Conservation (phyloP, 2,797 vertebrate species). For the Astyanax mexicanus region DNA sequence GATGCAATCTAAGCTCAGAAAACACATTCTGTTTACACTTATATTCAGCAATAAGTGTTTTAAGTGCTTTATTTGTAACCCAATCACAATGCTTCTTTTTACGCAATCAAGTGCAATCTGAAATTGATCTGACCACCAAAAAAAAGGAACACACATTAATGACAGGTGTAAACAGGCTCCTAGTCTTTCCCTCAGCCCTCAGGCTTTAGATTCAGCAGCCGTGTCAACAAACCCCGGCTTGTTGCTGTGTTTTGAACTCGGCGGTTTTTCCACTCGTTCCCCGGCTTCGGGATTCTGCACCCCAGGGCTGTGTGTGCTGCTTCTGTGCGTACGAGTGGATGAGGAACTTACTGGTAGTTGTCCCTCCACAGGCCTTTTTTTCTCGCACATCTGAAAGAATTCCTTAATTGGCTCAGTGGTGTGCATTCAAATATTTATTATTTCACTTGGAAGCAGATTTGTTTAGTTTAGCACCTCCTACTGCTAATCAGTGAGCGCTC, state of each 20-base stretch:
- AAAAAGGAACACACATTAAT: no score
- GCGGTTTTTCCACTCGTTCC: not conserved
- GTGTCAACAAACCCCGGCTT: not conserved
- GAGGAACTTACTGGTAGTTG: not conserved
- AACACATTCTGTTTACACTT: no score
- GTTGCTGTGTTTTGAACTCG: not conserved
- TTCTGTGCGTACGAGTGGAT: not conserved
- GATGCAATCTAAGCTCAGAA: no score
- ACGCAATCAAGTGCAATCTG: no score
- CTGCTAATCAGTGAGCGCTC: not conserved
- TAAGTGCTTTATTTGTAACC: no score
- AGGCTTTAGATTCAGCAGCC: not conserved
- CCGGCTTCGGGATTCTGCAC: not conserved
- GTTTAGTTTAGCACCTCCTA: conserved; percentile 37
- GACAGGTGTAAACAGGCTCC: no score
- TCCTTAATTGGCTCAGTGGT: conserved; percentile 39
- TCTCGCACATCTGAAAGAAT: conserved; percentile 20
- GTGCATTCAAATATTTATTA: conserved; percentile 52
- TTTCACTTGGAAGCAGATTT: conserved; percentile 47
- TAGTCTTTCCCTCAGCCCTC: not conserved
- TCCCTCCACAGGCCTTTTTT: conserved; percentile 15
- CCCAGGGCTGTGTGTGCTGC: not conserved
- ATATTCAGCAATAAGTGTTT: no score
- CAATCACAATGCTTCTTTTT: no score
- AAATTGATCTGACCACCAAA: no score